phyloP scores from a whole-genome alignment of 2,113 vertebrate genomes.

The Cinclus mexicanus region DNA sequence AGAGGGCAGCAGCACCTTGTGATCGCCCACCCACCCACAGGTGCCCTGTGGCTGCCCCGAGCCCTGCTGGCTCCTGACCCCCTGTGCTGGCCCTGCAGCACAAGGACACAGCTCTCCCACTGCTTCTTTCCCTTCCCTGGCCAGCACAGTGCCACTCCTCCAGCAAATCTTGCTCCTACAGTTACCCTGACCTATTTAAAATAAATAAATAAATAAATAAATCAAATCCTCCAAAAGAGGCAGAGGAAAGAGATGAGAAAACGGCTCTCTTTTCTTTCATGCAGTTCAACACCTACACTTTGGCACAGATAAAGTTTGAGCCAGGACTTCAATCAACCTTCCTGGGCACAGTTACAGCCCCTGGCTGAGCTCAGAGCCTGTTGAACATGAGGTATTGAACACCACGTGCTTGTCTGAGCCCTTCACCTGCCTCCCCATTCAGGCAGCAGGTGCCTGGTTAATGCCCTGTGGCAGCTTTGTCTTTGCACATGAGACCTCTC shows the following conservation, averaged over 20 bases:
- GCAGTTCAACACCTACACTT: not conserved
- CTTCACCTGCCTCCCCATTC: not conserved
- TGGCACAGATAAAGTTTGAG: not conserved
- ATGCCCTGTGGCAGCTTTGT: not conserved
- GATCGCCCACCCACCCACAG: not conserved
- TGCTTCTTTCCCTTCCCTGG: not conserved
- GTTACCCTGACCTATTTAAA: conserved; percentile 6
- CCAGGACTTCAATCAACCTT: not conserved
- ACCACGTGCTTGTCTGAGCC: not conserved
- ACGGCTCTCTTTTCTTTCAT: not conserved
- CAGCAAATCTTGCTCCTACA: not conserved
- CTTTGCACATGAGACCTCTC: not conserved
- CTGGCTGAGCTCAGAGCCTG: not conserved
- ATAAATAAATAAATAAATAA: not conserved
- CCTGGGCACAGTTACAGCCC: not conserved
- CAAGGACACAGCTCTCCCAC: not conserved
- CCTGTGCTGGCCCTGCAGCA: not conserved
- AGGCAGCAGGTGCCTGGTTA: not conserved
- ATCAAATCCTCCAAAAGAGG: not conserved
- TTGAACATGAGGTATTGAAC: not conserved
- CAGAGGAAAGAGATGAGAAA: not conserved
- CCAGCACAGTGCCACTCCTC: not conserved
- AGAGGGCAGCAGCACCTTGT: not conserved
- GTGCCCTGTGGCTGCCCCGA: not conserved
- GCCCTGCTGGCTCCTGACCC: not conserved